Evolutionary conservation across 2,888 invertebrate genomes (phyloP).

Genomic region (Trichopria drosophilae): DNA sequence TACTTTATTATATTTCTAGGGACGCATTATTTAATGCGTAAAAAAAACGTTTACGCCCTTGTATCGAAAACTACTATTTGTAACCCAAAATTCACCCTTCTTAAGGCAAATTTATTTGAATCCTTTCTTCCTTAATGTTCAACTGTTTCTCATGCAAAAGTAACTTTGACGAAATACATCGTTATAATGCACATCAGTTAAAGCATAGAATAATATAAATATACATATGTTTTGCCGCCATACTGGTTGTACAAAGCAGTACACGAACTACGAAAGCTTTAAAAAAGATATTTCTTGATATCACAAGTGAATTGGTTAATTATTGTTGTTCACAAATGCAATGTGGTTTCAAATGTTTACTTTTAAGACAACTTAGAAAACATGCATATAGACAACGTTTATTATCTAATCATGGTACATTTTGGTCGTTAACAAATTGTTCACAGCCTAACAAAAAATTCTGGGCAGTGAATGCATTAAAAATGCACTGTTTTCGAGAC

Average conservation of each 20-base stretch:
- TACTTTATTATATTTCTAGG: too few relatives aligned
- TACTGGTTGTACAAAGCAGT: too few relatives aligned
- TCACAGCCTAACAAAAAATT: too few relatives aligned
- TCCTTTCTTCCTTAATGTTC: background rate
- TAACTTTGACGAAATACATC: background rate
- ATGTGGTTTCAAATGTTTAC: background rate
- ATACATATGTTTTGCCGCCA: background rate
- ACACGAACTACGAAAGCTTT: background rate
- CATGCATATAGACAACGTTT: background rate
- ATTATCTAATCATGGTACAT: background rate
- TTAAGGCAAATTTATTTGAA: too few relatives aligned
- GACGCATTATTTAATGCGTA: too few relatives aligned
- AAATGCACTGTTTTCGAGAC: background rate
- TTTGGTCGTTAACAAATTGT: background rate
- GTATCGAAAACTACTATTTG: too few relatives aligned
- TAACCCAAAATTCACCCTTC: too few relatives aligned
- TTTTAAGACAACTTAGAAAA: background rate
- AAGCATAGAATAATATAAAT: background rate
- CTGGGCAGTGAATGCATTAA: background rate
- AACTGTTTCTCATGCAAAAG: background rate
- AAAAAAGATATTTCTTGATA: background rate
- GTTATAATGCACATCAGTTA: background rate
- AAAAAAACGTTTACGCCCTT: too few relatives aligned
- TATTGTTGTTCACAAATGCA: background rate
- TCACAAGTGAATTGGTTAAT: background rate